Conservation (phyloP, 2,888 invertebrate genomes). For the Parnassius orleans region DNA sequence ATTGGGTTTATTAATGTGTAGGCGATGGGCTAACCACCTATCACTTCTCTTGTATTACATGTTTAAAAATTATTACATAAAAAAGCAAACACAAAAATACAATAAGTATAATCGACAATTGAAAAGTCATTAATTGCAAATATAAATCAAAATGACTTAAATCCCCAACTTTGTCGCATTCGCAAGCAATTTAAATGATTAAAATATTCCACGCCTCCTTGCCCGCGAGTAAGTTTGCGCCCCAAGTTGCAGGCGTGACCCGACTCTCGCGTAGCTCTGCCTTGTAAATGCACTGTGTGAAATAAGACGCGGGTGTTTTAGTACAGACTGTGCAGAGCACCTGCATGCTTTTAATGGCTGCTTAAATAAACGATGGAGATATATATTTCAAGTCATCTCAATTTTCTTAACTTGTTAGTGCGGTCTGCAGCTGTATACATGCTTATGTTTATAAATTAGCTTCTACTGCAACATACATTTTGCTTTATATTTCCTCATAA, state of each 20-base stretch:
- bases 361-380: slow-evolving; percentile 5
- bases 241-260: neutral
- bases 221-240: neutral
- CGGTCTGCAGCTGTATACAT: neutral
- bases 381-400: slow-evolving; percentile 7
- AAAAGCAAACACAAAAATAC: neutral
- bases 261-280: slow-evolving; percentile 4
- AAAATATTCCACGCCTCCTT: slow-evolving; percentile 9
- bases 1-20: no score
- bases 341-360: slow-evolving; percentile 13
- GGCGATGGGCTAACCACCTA: no score
- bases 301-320: slow-evolving; percentile 1
- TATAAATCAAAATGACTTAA: neutral
- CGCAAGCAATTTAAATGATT: slow-evolving; percentile 20
- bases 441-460: no score
- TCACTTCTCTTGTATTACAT: no score
- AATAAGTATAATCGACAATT: no score
- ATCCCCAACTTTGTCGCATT: slow-evolving; percentile 6
- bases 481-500: no score
- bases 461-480: no score
- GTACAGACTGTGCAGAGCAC: slow-evolving; percentile 5
- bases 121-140: neutral
- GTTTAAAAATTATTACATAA: neutral
- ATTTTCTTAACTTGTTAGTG: neutral
- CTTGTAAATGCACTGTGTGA: slow-evolving; percentile 18